These are phyloP conservation scores for Perizoma affinitatum DNA, from an alignment of 2,888 invertebrate species.

Conservation along the genomic window DNA sequence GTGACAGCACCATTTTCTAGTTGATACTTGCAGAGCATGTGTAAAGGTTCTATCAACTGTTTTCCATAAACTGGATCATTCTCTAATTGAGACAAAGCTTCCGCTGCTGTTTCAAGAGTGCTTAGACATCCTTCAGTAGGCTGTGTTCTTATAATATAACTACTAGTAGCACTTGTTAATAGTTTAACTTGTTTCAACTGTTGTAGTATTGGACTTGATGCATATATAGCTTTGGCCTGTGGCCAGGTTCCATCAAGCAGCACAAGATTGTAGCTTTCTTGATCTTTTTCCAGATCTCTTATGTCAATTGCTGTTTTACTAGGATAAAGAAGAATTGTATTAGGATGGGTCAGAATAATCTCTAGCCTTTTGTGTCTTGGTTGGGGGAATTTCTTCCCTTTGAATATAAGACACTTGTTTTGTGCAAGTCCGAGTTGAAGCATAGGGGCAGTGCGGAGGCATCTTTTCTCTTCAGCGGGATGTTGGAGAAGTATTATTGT, in stretches of 20 bases:
- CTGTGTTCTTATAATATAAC: slow-evolving; percentile 96
- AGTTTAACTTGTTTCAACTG: slow-evolving; percentile 92
- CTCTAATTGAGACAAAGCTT: slow-evolving; percentile 91
- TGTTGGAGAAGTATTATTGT: slow-evolving; percentile 94
- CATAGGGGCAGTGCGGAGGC: slow-evolving; percentile 95
- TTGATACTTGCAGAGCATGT: slow-evolving; percentile 93
- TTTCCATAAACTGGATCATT: slow-evolving; percentile 86
- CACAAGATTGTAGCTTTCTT: slow-evolving; percentile 88
- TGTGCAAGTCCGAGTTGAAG: slow-evolving; percentile 89
- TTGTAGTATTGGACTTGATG: slow-evolving; percentile 90
- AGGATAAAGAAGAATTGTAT: slow-evolving; percentile 92
- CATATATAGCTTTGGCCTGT: slow-evolving; percentile 96
- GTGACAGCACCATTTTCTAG: slow-evolving; percentile 95
- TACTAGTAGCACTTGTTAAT: slow-evolving; percentile 88
- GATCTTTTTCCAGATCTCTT: slow-evolving; percentile 71
- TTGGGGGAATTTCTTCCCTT: slow-evolving; percentile 93
- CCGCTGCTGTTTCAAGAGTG: slow-evolving; percentile 93
- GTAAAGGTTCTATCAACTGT: slow-evolving; percentile 90
- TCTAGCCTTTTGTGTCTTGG: slow-evolving; percentile 86
- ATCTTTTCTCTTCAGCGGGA: slow-evolving; percentile 96
- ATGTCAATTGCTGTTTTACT: slow-evolving; percentile 90
- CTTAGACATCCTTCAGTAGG: slow-evolving; percentile 96
- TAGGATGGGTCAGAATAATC: slow-evolving; percentile 85
- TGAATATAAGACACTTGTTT: slow-evolving; percentile 90
- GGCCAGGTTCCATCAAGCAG: slow-evolving; percentile 98